Conservation (phyloP, 2,797 vertebrate species). For the Sparus aurata region DNA sequence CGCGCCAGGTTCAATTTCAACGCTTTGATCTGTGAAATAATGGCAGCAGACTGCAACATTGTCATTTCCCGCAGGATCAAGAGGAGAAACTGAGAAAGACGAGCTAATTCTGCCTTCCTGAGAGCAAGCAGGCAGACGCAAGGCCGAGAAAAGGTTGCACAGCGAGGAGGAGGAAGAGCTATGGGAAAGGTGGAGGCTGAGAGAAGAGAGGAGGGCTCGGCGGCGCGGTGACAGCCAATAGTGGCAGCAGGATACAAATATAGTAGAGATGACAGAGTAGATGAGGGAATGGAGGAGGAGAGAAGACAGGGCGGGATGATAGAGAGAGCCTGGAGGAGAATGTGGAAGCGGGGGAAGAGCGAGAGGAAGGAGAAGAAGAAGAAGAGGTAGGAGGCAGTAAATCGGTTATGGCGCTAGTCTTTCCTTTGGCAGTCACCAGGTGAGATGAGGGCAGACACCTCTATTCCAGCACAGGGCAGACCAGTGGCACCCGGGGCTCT, state of each 20-base stretch:
- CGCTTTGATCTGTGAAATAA: conserved; percentile 80
- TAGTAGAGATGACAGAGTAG: conserved; percentile 36
- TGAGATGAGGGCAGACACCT: conserved; percentile 73
- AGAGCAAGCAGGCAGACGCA: conserved; percentile 53
- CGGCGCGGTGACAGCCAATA: conserved; percentile 17
- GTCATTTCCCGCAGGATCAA: conserved; percentile 74
- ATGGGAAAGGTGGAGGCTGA: background rate
- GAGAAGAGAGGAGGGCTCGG: background rate
- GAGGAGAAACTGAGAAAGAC: conserved; percentile 62
- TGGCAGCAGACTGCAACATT: conserved; percentile 68
- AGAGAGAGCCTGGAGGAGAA: conserved; percentile 33
- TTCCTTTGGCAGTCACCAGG: conserved; percentile 51
- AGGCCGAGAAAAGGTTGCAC: conserved; percentile 19
- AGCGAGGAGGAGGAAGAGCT: conserved; percentile 9
- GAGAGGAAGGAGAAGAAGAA: background rate
- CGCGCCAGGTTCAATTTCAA: conserved; percentile 71
- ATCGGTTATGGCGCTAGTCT: conserved; percentile 58
- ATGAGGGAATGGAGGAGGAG: conserved; percentile 28
- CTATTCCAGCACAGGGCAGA: conserved; percentile 59
- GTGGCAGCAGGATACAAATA: conserved; percentile 34
- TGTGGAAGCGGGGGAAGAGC: conserved; percentile 5
- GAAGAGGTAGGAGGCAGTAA: conserved; percentile 24
- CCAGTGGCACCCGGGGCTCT: conserved; percentile 52
- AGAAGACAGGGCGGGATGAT: conserved; percentile 24
- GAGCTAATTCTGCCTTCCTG: conserved; percentile 63